Conservation (phyloP, 1,140 invertebrate genomes). For the Gryon sp. region DNA sequence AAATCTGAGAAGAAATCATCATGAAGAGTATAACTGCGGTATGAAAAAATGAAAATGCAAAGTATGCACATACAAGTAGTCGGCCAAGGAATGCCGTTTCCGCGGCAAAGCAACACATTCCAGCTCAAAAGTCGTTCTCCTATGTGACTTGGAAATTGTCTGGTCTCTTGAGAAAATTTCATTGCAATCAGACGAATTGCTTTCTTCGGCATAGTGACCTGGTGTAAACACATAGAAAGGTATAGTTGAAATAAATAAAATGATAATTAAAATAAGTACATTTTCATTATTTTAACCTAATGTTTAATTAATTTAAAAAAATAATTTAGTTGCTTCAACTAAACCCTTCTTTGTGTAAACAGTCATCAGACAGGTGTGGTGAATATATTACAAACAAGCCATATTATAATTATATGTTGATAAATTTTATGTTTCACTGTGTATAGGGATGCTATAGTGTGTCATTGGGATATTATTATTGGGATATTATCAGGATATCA, state of each 20-base stretch:
- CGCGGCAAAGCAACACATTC: slow-evolving; percentile 36
- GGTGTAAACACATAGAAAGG: slow-evolving; percentile 19
- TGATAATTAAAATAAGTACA: no score
- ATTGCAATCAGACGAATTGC: slow-evolving; percentile 22
- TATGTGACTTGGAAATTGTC: slow-evolving; percentile 39
- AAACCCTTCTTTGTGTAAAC: no score
- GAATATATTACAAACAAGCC: no score
- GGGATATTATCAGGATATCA: no score
- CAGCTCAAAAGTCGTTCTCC: slow-evolving; percentile 20
- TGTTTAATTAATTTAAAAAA: no score
- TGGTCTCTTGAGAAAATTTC: slow-evolving; percentile 36
- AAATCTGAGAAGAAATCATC: background rate
- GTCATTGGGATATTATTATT: no score
- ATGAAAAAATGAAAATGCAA: slow-evolving; percentile 38
- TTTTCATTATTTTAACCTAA: no score
- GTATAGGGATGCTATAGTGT: no score
- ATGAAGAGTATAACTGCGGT: background rate
- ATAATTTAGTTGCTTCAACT: no score
- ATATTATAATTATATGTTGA: no score
- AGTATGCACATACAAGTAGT: slow-evolving; percentile 27
- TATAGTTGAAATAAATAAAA: slow-evolving; percentile 23
- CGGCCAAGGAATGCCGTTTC: slow-evolving; percentile 43
- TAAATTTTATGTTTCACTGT: no score
- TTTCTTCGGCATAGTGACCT: slow-evolving; percentile 35
- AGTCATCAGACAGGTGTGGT: no score